Conservation (phyloP, 2,113 vertebrate species). For the Enhydra lutris region DNA sequence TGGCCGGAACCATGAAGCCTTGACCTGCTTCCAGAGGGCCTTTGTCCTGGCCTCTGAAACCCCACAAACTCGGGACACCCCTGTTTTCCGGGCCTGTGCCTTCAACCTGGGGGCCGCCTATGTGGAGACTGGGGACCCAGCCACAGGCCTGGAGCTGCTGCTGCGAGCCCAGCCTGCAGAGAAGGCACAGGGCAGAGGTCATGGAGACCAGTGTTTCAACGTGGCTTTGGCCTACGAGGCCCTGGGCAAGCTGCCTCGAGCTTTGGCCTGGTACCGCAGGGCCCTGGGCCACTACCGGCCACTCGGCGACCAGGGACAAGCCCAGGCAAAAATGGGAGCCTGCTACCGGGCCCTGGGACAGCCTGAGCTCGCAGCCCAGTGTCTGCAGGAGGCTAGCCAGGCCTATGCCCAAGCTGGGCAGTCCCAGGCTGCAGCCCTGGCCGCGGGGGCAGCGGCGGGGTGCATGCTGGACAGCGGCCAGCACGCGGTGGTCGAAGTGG, state of each 20-base stretch:
- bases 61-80: not conserved
- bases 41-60: conserved; percentile 79
- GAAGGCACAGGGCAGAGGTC: conserved; percentile 54
- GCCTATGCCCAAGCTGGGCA: conserved; percentile 69
- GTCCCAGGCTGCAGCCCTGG: conserved; percentile 76
- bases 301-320: conserved; percentile 77
- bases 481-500: conserved; percentile 77
- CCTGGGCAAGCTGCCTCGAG: conserved; percentile 79
- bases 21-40: conserved; percentile 84
- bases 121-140: conserved; percentile 84
- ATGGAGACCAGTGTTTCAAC: conserved; percentile 86
- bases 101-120: conserved; percentile 91
- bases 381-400: conserved; percentile 80
- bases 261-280: conserved; percentile 77
- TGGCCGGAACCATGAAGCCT: conserved; percentile 69
- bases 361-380: conserved; percentile 71
- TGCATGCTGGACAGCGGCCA: conserved; percentile 85
- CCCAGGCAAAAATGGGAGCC: conserved; percentile 84
- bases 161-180: conserved; percentile 75
- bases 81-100: conserved; percentile 82
- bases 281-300: conserved; percentile 72
- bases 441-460: conserved; percentile 83
- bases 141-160: conserved; percentile 85
- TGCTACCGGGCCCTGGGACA: conserved; percentile 83
- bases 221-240: conserved; percentile 83